Conservation (phyloP, 2,113 vertebrate genomes). For the Lamprotornis superbus region DNA sequence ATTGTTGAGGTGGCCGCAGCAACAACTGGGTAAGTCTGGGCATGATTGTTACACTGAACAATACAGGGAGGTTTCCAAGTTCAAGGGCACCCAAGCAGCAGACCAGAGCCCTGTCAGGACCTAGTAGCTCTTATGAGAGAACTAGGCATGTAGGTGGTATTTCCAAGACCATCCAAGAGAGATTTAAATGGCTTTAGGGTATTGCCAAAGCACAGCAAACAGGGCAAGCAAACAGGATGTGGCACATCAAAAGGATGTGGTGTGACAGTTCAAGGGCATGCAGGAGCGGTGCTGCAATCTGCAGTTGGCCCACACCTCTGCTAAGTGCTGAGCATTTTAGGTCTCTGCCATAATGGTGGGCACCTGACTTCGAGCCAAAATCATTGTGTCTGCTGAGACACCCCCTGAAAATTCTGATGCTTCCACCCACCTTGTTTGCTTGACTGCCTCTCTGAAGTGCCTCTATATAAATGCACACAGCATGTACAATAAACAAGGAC, state of each 20-base stretch:
- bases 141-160: neutral
- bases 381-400: neutral
- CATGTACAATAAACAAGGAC: neutral
- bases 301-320: neutral
- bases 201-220: neutral
- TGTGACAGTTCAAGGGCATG: neutral
- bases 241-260: neutral
- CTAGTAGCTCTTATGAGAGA: neutral
- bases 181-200: neutral
- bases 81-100: neutral
- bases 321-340: neutral
- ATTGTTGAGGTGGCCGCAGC: neutral
- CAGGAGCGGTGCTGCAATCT: neutral
- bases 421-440: neutral
- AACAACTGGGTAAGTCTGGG: neutral
- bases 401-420: neutral
- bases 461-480: neutral
- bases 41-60: neutral
- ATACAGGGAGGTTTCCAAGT: neutral
- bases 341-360: neutral
- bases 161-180: neutral
- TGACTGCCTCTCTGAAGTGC: neutral
- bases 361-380: neutral
- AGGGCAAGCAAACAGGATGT: rapidly evolving
- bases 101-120: neutral